A percentile compares a stretch with the other conserved stretches of the same genome.
phyloP scores from a whole-genome alignment of 2,888 invertebrate genomes.

The Malacosoma neustria region DNA sequence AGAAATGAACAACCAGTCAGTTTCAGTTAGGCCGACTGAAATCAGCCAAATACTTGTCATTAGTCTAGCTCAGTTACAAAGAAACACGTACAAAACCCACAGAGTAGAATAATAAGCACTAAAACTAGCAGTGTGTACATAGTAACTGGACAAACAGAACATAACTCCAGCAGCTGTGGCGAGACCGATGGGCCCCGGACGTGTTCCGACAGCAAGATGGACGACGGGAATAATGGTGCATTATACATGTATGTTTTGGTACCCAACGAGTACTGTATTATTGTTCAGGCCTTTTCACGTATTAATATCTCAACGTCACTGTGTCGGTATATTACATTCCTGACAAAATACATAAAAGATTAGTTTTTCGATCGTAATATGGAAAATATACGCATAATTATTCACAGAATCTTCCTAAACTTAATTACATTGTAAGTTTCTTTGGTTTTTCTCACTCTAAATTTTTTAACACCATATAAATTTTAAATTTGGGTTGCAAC shows the following conservation, averaged over 20 bases:
- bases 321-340: no score
- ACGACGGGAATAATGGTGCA: neutral
- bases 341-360: no score
- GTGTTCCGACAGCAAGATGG: constrained; percentile 3
- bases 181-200: constrained; percentile 2
- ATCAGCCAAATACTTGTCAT: neutral
- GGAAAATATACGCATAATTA: no score
- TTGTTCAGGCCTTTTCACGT: neutral
- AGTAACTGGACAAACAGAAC: neutral
- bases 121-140: neutral
- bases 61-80: neutral
- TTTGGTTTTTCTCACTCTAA: no score
- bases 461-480: no score
- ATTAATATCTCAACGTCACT: no score
- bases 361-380: no score
- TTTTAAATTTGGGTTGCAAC: no score
- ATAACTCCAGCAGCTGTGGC: neutral
- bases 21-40: neutral
- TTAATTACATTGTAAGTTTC: no score
- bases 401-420: no score
- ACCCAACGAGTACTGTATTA: neutral
- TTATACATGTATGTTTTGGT: neutral
- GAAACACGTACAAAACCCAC: neutral
- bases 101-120: neutral
- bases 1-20: no score